Evolutionary conservation across 2,113 vertebrate genomes (phyloP), one percentile per base, ranked within the genome.

Genomic region (Noctilio leporinus): DNA sequence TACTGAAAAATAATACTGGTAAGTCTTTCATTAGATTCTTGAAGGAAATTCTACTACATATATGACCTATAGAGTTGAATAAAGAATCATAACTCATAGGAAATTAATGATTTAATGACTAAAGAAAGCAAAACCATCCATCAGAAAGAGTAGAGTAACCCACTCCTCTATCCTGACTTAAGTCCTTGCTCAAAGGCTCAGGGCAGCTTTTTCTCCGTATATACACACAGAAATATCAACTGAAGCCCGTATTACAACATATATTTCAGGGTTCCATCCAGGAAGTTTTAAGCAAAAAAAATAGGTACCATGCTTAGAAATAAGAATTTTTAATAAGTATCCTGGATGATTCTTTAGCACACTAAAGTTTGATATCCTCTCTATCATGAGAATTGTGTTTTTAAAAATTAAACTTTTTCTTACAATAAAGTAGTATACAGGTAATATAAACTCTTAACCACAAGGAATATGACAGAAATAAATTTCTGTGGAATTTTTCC

Each of bases 211-310:
- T 85, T 84, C 33, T 77, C 6, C 93, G 35, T 47, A 51, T 55
- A 20, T 49, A 45, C 2, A 51, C 26, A 33, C 55, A 47, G 40
- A 83, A 64, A 57, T 86, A 86, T 40, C 65, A 38, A 45, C 33
- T 51, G 17, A 85, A 92, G 10, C 28, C 0, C 14, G 55, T 40
- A 33, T 75, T 73, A 26, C 28, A 91, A 76, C 17, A 65, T 5
- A 76, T 1, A 77, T 59, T 78, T 28, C 33, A 84, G 8, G 86
- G 15, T 5, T 20, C 12, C 89, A 38, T 40, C 6, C 22, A 59
- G 70, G 17, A 91, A 70, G 0, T 86, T 81, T 96, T 86, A 22
- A 95, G 65, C 55, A 64, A 92, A 91, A 92, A 73, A 35, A 67
- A 7, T 62, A 10, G 30, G 24, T 40, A 20, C 70, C 40, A 12